phyloP scores from a whole-genome alignment of 2,113 vertebrate species.

The Scytalopus superciliaris region DNA sequence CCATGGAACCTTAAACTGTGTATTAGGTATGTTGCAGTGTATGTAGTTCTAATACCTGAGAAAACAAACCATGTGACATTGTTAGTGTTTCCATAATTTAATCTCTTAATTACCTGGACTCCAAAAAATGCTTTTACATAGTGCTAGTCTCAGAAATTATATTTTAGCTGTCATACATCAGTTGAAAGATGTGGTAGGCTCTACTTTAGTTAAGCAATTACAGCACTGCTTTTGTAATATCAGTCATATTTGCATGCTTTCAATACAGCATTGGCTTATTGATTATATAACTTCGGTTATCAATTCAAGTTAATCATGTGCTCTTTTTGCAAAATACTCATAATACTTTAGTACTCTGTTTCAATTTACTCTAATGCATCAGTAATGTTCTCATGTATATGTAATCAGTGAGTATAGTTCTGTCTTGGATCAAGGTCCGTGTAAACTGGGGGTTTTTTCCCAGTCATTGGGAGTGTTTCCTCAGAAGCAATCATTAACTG shows the following conservation, averaged over 20 bases:
- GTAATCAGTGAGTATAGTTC: neutral
- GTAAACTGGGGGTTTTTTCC: neutral
- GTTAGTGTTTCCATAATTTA: neutral
- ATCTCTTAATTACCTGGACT: neutral
- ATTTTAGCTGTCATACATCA: neutral
- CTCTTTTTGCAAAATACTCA: neutral
- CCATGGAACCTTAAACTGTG: neutral
- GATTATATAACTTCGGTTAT: rapidly evolving
- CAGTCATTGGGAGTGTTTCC: neutral
- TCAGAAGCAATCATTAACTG: neutral
- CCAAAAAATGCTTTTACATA: rapidly evolving
- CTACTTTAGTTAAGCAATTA: neutral
- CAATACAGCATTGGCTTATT: neutral
- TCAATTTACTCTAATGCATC: neutral
- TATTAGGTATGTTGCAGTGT: neutral
- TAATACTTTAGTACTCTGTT: neutral
- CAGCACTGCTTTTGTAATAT: neutral
- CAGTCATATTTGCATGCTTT: neutral
- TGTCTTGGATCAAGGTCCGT: neutral
- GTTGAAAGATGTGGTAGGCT: neutral
- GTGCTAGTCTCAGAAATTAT: neutral
- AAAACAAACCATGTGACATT: neutral
- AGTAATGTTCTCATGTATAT: neutral
- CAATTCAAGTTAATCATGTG: neutral
- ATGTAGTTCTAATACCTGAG: neutral